Base-by-base conservation (phyloP, 1,140 invertebrate genomes). In the Zaprionus vittiger region DNA sequence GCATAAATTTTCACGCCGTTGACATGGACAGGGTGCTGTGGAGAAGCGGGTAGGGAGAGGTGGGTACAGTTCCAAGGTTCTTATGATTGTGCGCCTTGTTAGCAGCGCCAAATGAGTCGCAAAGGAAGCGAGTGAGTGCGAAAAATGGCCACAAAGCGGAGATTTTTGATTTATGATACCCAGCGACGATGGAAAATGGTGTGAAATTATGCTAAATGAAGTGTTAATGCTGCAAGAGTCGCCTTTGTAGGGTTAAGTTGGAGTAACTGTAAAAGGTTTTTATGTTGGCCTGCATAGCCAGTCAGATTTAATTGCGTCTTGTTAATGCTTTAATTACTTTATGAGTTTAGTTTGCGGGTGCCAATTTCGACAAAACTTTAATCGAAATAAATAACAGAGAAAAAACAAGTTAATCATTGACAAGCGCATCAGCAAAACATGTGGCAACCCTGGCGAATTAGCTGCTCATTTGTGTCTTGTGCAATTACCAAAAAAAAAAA, bases 151-250 rank as follows among this genome's bases (percentile, higher is more conserved):
- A 41, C 28, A 26, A 77, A 56, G 77, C 72, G 66, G 78, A 81
- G 81, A 84, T 84, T 84, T 84, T 75, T 89, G 85, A 89, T 84
- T 89, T 84, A 90, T 90, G 79, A 75, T 59, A 47, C 31, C 11
- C 26, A 34, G 20, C 41, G 64, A 66, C 38, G 57, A 56, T 64
- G 61, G 41, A 54, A 77, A 72, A 55, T 73, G 74, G 74, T 60
- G 78, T 76, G 84, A 87, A 87, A 81, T 84, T 73, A 81, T 84
- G 69, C 78, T 71, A 90, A 89, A 89, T 89, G 85, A 84, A 89
- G 84, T 89, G 84, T 77, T 90, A 84, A 89, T 84, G 73, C 22
- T 44, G 47, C 44, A 11, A 34, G 49, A 38, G 41, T 47, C 17
- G 41, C 7, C 41, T 47, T 47, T 47, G n/a, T 11, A 17, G 20